phyloP scores from a whole-genome alignment of 2,797 vertebrate genomes.

The Helicolenus hilgendorfi region DNA sequence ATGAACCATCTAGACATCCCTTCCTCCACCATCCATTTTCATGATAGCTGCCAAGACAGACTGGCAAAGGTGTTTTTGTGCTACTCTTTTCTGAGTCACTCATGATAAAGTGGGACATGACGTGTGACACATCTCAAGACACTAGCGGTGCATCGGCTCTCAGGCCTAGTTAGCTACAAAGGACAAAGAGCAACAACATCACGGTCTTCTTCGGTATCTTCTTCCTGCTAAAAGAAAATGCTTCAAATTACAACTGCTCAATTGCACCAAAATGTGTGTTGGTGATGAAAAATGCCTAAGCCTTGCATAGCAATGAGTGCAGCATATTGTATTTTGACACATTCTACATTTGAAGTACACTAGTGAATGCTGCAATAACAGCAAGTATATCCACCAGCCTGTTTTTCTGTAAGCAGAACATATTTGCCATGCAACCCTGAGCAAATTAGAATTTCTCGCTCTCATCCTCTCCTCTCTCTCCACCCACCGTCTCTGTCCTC shows the following conservation, averaged over 20 bases:
- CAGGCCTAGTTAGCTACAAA: background rate
- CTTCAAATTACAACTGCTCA: background rate
- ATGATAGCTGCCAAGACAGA: slow-evolving; percentile 2
- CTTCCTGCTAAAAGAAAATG: background rate
- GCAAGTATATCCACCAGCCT: slow-evolving; percentile 35
- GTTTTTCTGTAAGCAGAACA: slow-evolving; percentile 55
- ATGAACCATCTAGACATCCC: background rate
- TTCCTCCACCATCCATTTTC: background rate
- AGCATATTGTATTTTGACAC: slow-evolving; percentile 1
- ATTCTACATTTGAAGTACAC: slow-evolving; percentile 7
- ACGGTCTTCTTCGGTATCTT: background rate
- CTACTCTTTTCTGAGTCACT: slow-evolving; percentile 17
- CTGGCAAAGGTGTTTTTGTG: slow-evolving; percentile 5
- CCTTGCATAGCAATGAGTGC: background rate
- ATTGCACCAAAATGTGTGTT: background rate
- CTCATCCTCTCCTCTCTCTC: slow-evolving; percentile 41
- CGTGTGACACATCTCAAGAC: slow-evolving; percentile 22
- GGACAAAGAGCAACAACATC: background rate
- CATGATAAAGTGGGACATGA: slow-evolving; percentile 1
- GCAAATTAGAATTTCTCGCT: slow-evolving; percentile 72
- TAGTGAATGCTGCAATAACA: slow-evolving; percentile 19
- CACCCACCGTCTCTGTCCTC: slow-evolving; percentile 68
- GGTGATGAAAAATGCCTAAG: background rate
- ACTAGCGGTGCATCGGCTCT: slow-evolving; percentile 1
- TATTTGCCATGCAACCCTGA: slow-evolving; percentile 63